Base-by-base conservation (phyloP, 2,888 invertebrate genomes). In the Leptogaster cylindrica region DNA sequence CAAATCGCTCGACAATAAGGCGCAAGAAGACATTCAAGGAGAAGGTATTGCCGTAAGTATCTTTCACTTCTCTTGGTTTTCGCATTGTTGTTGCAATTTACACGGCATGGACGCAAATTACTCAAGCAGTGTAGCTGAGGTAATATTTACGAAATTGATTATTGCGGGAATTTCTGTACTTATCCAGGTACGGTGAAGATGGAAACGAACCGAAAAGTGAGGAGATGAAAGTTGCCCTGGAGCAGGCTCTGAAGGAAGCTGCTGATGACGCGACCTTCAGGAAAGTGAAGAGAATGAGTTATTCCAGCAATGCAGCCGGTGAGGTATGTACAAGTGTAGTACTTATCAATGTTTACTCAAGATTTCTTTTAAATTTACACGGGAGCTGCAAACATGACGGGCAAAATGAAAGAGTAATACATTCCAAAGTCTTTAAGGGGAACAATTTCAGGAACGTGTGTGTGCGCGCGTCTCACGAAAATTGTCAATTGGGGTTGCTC, bases 231-330 rank as follows among this genome's bases (percentile, higher is more conserved):
- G 83, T 84, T 6, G 87, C 85, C 51, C 75, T 89, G 51, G 87
- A 88, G 73, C 86, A 87, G 39, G 89, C 89, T 0, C 83, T 90
- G 0, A 83, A 85, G 68, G 88, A 89, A 77, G 87, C 89, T 0
- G 81, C 88, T 12, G 82, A 84, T 67, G 89, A 90, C 74, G 87
- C 87, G 36, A 89, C 89, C 0, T 89, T 88, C 73, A 84, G 87
- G 67, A 89, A 88, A 79, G 88, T 90, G 18, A 88, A 88, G 75
- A 82, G 89, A 68, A 85, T 88, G 82, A 89, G 89, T 75, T 90
- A 89, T 74, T 88, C 89, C 39, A 87, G 87, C 71, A 88, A 88
- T 73, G 86, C 84, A 39, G 85, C 86, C 12, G 88, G 88, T 33
- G 88, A 88, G 82, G 89, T 89, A 81, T 75, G 74, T 73, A 41